Percentiles rank a stretch among this genome's conserved stretches.
These are phyloP conservation scores for Riparia riparia DNA, from an alignment of 2,113 vertebrate species.

Conservation along the genomic window DNA sequence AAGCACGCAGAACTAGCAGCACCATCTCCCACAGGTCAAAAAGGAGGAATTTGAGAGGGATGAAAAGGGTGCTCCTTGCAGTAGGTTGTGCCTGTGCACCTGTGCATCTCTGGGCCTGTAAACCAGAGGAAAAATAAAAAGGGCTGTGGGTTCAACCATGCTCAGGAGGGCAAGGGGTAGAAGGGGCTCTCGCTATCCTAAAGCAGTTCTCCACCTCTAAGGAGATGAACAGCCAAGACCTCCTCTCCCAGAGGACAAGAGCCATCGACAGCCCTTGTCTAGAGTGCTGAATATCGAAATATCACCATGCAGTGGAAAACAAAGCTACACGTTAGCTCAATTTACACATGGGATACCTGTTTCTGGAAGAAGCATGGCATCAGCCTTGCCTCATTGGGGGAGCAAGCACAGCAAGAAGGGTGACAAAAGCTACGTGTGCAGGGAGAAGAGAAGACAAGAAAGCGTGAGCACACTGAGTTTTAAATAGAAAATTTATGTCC, in stretches of 20 bases:
- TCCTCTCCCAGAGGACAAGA: neutral
- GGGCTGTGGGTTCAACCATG: neutral
- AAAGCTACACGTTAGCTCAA: neutral
- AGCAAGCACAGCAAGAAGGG: neutral
- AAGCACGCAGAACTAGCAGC: rapidly evolving
- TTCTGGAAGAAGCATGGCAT: neutral
- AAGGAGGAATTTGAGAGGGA: neutral
- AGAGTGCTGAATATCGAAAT: neutral
- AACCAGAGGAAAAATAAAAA: neutral
- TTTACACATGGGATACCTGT: neutral
- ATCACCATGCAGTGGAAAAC: neutral
- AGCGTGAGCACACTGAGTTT: neutral
- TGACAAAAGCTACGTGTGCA: neutral
- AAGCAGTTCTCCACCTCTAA: neutral
- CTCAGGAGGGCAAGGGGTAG: neutral
- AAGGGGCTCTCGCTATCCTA: neutral
- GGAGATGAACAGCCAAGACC: neutral
- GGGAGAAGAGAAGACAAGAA: neutral
- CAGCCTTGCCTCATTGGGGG: neutral
- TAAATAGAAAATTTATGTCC: neutral
- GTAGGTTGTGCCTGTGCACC: neutral
- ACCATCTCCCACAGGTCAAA: neutral
- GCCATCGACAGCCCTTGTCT: neutral
- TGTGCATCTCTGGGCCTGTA: neutral
- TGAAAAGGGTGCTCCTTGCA: neutral